Conservation (phyloP, 37 sponge, comb jelly and placozoan species). For the Cliona cf. orientalis region DNA sequence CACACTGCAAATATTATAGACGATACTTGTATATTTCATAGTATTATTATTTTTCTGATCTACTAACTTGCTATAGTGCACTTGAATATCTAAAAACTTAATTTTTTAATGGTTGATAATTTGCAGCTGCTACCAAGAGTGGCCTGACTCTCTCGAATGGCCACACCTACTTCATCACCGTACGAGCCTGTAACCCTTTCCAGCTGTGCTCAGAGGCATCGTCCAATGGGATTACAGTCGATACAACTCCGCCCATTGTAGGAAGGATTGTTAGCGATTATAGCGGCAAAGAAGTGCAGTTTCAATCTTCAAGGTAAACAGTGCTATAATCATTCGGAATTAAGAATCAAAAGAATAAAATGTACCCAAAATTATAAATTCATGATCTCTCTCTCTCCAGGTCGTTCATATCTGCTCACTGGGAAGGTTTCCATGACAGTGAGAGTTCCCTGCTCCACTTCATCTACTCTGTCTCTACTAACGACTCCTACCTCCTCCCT, state of each 20-base stretch:
- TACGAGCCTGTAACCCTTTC: slow-evolving; percentile 58
- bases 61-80: too few relatives aligned
- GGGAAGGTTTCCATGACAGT: slow-evolving; percentile 82
- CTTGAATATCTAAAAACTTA: too few relatives aligned
- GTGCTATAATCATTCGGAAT: not conserved
- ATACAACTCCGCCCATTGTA: slow-evolving; percentile 72
- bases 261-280: slow-evolving; percentile 56
- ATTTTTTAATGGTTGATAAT: too few relatives aligned
- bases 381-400: slow-evolving; percentile 16
- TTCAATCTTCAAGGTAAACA: slow-evolving; percentile 57
- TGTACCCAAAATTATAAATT: not conserved
- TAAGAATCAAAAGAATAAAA: not conserved
- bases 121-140: slow-evolving; percentile 4
- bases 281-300: slow-evolving; percentile 38
- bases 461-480: slow-evolving; percentile 46
- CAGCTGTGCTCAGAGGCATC: slow-evolving; percentile 40
- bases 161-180: slow-evolving; percentile 62
- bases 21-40: too few relatives aligned
- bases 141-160: slow-evolving; percentile 58
- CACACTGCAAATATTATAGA: not conserved
- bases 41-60: too few relatives aligned
- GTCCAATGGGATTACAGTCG: slow-evolving; percentile 81
- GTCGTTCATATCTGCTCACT: slow-evolving; percentile 47
- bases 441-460: slow-evolving; percentile 55
- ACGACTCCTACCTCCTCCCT: slow-evolving; percentile 18